phyloP scores from a whole-genome alignment of 2,113 vertebrate species.

The Ctenomys sociabilis region DNA sequence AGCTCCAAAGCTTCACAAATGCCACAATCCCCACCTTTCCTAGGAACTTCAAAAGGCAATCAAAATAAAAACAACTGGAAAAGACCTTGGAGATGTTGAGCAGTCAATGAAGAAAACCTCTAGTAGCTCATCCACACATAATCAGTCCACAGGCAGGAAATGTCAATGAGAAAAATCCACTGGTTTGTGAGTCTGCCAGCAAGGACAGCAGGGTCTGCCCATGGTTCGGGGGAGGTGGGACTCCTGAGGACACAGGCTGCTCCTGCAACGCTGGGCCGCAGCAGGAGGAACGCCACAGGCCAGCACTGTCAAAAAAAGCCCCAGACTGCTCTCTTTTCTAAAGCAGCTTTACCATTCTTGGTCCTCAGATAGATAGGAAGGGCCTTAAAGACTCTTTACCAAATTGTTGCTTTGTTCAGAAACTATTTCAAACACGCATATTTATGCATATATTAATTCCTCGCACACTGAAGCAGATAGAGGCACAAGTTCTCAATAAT shows the following conservation, averaged over 20 bases:
- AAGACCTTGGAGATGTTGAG: background rate
- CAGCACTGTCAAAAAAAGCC: constrained; percentile 31
- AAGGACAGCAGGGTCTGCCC: background rate
- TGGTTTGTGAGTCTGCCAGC: constrained; percentile 1
- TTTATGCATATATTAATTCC: constrained; percentile 68
- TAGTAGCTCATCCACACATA: background rate
- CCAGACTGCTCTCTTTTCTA: constrained; percentile 20
- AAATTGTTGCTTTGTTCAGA: constrained; percentile 64
- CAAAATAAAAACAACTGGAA: background rate
- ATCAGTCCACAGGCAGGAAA: background rate
- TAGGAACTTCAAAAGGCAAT: constrained; percentile 13
- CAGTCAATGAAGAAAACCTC: background rate
- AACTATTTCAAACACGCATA: constrained; percentile 78
- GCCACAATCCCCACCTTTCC: background rate
- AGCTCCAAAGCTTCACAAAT: background rate
- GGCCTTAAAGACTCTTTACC: constrained; percentile 39
- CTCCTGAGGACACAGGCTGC: background rate
- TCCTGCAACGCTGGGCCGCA: background rate
- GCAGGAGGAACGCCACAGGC: background rate
- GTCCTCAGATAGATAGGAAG: constrained; percentile 33
- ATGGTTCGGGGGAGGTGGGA: background rate
- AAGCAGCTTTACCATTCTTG: constrained; percentile 28
- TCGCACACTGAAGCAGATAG: constrained; percentile 8
- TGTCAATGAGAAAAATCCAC: background rate
- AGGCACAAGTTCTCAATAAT: constrained; percentile 56